Percentiles rank a stretch among this genome's conserved stretches.
These are phyloP conservation scores for Rhopilema esculentum DNA, from an alignment of 30 jellyfish, hydroid and myxozoan species.

Conservation along the genomic window DNA sequence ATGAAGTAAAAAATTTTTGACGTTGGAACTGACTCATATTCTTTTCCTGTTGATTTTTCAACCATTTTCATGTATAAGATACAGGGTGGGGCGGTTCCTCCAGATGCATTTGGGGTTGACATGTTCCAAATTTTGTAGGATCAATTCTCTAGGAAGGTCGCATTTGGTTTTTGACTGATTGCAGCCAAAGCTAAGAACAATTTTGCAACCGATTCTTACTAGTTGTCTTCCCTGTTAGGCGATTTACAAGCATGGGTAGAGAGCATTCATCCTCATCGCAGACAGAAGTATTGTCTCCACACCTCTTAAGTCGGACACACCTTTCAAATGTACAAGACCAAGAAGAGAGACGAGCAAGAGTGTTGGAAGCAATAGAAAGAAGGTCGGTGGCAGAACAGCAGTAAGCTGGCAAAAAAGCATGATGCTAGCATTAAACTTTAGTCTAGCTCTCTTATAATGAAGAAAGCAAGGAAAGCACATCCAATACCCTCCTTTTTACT, in stretches of 20 bases:
- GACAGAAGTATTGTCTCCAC: neutral
- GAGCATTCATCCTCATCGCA: neutral
- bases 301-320: neutral
- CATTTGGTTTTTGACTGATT: too few relatives aligned
- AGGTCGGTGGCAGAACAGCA: conserved; percentile 1
- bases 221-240: conserved; percentile 5
- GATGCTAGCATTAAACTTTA: neutral
- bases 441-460: neutral
- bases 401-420: neutral
- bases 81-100: too few relatives aligned
- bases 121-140: too few relatives aligned
- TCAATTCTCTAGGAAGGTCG: too few relatives aligned
- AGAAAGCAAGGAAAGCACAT: neutral
- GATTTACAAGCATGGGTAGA: conserved; percentile 10
- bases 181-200: too few relatives aligned
- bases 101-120: too few relatives aligned
- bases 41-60: too few relatives aligned
- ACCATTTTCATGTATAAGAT: too few relatives aligned
- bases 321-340: neutral
- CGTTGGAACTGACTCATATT: too few relatives aligned
- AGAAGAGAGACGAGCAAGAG: conserved; percentile 42
- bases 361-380: conserved; percentile 40
- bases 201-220: too few relatives aligned
- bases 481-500: neutral
- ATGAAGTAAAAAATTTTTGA: too few relatives aligned